phyloP scores from a whole-genome alignment of 2,797 vertebrate species.

The Iguana delicatissima region DNA sequence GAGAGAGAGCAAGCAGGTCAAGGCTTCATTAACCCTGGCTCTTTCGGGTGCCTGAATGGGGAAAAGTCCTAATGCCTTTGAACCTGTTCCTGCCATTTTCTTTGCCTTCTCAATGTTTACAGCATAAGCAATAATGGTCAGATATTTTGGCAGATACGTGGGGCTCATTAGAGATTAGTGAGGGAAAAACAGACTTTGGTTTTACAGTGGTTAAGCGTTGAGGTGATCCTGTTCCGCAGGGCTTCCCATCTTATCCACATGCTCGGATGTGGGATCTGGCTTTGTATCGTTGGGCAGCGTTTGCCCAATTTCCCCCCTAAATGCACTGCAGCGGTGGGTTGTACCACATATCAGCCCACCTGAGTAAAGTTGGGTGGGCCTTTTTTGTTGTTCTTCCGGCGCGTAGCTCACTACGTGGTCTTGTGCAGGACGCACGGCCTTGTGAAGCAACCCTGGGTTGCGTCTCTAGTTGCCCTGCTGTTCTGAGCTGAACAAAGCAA shows the following conservation, averaged over 20 bases:
- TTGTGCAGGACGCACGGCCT: not conserved
- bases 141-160: constrained; percentile 35
- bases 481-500: not conserved
- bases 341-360: not conserved
- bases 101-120: constrained; percentile 30
- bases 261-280: constrained; percentile 1
- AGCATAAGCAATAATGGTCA: constrained; percentile 67
- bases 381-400: not conserved
- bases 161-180: constrained; percentile 15
- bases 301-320: too few species aligned
- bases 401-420: too few species aligned
- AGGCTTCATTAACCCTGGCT: constrained; percentile 42
- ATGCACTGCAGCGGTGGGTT: not conserved
- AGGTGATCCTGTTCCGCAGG: not conserved
- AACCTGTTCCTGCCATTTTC: not conserved
- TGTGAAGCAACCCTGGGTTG: too few species aligned
- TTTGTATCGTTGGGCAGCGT: not conserved
- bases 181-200: fast-evolving
- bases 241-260: constrained; percentile 13
- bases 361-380: not conserved
- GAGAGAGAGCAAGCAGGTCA: constrained; percentile 59
- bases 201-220: too few species aligned
- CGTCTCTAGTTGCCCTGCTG: not conserved
- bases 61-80: constrained; percentile 29
- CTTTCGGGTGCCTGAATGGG: constrained; percentile 40